Base-by-base conservation (phyloP, 2,888 invertebrate species). In the Acheta domesticus region DNA sequence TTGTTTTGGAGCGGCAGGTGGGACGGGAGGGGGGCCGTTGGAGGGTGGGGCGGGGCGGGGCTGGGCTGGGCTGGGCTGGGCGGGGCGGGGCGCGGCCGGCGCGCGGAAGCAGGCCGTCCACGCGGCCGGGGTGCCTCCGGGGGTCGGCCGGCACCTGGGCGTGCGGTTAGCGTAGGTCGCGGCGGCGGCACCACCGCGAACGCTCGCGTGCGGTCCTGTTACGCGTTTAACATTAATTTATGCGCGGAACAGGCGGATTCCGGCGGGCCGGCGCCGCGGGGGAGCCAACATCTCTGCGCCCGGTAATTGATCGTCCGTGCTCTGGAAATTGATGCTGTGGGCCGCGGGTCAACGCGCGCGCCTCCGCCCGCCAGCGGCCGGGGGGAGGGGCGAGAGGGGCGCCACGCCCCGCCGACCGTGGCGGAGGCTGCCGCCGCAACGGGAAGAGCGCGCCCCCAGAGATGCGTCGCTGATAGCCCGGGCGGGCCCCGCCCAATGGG, bases 211-310 rank as follows among this genome's bases (percentile, higher is more conserved):
- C 62, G 62, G 62, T 62, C 62, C 62, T 19, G 62, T 62, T 62
- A 62, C 62, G 62, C 62, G n/a, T 62, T 62, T 62, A 14, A n/a
- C 62, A 62, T 62, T 62, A 62, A 62, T 62, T 62, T 62, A 62
- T 62, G 62, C 62, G 62, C n/a, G 62, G 62, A 62, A 62, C 62
- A n/a, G 62, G 62, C 14, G 62, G 62, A 62, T 62, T 62, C 62
- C 8, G 62, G n/a, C 14, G 62, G 62, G 62, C 62, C 62, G 14
- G 14, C 62, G 62, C 62, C 62, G n/a, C n/a, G 14, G n/a, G 14
- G 62, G n/a, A 19, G 62, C 16, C 62, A 62, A 62, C 62, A 62
- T n/a, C n/a, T 19, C 62, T 14, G 62, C n/a, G 62, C 62, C 14
- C 62, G 16, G 14, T 62, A 62, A 62, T 62, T 62, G 62, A 62